Base-by-base conservation (phyloP, 2,797 vertebrate genomes). In the Onychomys leucogaster region DNA sequence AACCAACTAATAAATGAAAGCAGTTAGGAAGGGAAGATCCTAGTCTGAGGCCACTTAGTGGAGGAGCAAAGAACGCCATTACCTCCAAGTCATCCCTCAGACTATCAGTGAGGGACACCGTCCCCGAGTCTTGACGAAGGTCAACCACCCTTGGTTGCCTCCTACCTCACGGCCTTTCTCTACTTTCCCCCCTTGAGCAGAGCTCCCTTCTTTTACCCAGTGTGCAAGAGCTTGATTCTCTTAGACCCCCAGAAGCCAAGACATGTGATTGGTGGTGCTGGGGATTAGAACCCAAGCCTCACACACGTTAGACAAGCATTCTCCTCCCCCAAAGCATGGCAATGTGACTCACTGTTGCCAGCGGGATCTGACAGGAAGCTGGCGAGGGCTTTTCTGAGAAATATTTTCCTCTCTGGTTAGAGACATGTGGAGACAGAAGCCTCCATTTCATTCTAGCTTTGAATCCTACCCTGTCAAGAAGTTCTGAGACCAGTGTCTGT, bases 321-420 rank as follows among this genome's bases (percentile, higher is more conserved):
- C 43, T 65, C 29, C n/a, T 27, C 43, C 59, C 59, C 21, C 73
- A 93, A 91, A 41, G 67, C 41, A 41, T 46, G 77, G 80, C 89
- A 92, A 82, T 59, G 17, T 96, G 96, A 96, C 37, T 97, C 96
- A 95, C n/a, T 94, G n/a, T 46, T 89, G 41, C 94, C 84, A 37
- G 2, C 13, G 80, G 73, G 92, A 43, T 89, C 21, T 17, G 17
- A 94, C 46, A 8, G 94, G 94, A 95, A 97, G 95, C 89, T 1
- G 0, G 46, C n/a, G 13, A 91, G 69, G 94, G 94, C 91, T 95
- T 95, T 88, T 91, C 83, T 95, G 92, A 97, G 94, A 96, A 89
- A 63, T 61, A 92, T n/a, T 96, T 96, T 94, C 96, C 94, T 96
- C 37, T 93, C 87, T 96, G 93, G 92, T 84, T 94, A 86, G 89